A percentile compares a stretch with the other conserved stretches of the same genome.
These are phyloP conservation scores for Heteromormyrus szaboi DNA, from an alignment of 2,797 vertebrate genomes.

Conservation along the genomic window DNA sequence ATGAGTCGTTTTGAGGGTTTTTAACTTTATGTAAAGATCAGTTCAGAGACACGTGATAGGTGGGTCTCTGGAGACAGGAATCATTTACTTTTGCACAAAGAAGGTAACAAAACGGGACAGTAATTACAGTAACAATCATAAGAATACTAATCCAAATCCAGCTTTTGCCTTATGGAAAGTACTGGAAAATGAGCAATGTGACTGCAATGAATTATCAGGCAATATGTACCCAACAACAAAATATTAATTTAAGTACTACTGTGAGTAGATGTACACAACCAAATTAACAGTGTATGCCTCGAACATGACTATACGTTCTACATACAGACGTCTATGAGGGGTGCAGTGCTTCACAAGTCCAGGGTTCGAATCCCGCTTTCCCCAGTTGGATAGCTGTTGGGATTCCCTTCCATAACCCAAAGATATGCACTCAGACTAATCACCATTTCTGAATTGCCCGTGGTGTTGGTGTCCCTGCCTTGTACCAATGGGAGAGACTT, in stretches of 20 bases:
- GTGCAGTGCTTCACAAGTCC: neutral
- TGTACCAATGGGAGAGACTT: neutral
- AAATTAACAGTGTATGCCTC: slow-evolving; percentile 62
- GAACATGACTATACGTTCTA: neutral
- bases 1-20: neutral
- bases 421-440: neutral
- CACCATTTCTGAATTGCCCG: neutral
- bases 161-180: neutral
- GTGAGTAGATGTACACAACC: slow-evolving; percentile 73
- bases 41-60: neutral
- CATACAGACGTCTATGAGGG: neutral
- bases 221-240: slow-evolving; percentile 87
- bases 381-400: neutral
- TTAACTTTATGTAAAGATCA: neutral
- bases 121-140: neutral
- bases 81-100: neutral
- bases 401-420: neutral
- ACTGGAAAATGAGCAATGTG: slow-evolving; percentile 90
- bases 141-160: neutral
- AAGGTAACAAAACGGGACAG: neutral
- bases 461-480: neutral
- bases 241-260: slow-evolving; percentile 85
- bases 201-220: slow-evolving; percentile 93
- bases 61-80: slow-evolving; percentile 62
- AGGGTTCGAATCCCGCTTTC: neutral